Base-by-base conservation (phyloP, 2,888 invertebrate species). In the Flexamia atlantica region DNA sequence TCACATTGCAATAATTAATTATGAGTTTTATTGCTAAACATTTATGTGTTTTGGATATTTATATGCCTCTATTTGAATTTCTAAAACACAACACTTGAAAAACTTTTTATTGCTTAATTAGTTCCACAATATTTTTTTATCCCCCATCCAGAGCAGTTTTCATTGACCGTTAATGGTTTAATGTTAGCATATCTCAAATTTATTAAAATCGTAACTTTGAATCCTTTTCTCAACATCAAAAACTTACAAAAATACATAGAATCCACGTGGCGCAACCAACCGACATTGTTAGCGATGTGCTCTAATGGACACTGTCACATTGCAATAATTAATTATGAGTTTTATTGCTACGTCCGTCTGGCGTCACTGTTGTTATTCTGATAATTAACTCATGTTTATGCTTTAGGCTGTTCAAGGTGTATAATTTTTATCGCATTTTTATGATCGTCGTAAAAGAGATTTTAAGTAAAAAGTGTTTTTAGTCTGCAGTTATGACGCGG, bases 291-390 rank as follows among this genome's bases (percentile, higher is more conserved):
- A 23, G 53, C 20, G 20, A 23, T 23, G 53, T 53, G 20, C 10
- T 23, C 53, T 53, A 53, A 53, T 53, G 53, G 53, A 64, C 28
- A 28, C 17, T 64, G 64, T 64, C 30, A 64, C 64, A 28, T 14
- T 28, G 64, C 4, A 25, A 28, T 64, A 64, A 64, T 64, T 64
- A 57, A 64, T 64, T 64, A 64, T 28, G 28, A 64, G 64, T 64
- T 64, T 64, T 64, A 64, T 64, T 64, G 17, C 30, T 1, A 64
- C 64, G 64, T 30, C 64, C 64, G 23, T 53, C 3, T 23, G 53
- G 12, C 2, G 53, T n/a, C 53, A 14, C 4, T 30, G 28, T 12
- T 64, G 28, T 64, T 28, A 64, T 64, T 25, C 10, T 28, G 28
- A 64, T 28, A 64, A 64, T 64, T 64, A 64, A 28, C 17, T 17